These are phyloP conservation scores for Cynopterus brachyotis DNA, from an alignment of 2,113 vertebrate species.

Conservation along the genomic window DNA sequence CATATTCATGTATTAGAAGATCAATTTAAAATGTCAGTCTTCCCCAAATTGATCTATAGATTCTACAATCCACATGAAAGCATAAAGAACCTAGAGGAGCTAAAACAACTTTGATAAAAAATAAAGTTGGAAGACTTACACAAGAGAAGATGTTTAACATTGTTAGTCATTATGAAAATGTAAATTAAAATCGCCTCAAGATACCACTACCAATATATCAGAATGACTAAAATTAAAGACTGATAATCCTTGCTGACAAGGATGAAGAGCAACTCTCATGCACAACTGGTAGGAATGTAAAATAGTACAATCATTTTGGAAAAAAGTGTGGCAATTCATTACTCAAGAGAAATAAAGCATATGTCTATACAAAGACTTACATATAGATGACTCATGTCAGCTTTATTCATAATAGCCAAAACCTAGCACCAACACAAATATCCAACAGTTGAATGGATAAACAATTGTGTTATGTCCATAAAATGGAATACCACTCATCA, in stretches of 20 bases:
- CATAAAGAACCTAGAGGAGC: neutral
- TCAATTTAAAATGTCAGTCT: neutral
- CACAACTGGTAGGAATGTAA: neutral
- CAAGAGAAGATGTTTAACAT: neutral
- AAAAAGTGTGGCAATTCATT: neutral
- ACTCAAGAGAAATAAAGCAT: neutral
- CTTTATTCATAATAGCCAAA: neutral
- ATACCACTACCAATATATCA: neutral
- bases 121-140: neutral
- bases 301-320: neutral
- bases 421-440: neutral
- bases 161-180: neutral
- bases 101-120: neutral
- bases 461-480: neutral
- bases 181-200: neutral
- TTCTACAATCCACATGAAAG: constrained; percentile 5
- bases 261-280: neutral
- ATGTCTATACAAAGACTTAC: neutral
- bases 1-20: neutral
- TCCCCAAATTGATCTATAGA: neutral
- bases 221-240: neutral
- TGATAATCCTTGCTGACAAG: neutral
- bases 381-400: neutral
- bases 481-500: neutral
- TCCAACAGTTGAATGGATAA: neutral